Percentiles rank a stretch among this genome's conserved stretches.
These are phyloP conservation scores for Raillietiella orientalis DNA, from an alignment of 2,888 invertebrate species.

Conservation along the genomic window DNA sequence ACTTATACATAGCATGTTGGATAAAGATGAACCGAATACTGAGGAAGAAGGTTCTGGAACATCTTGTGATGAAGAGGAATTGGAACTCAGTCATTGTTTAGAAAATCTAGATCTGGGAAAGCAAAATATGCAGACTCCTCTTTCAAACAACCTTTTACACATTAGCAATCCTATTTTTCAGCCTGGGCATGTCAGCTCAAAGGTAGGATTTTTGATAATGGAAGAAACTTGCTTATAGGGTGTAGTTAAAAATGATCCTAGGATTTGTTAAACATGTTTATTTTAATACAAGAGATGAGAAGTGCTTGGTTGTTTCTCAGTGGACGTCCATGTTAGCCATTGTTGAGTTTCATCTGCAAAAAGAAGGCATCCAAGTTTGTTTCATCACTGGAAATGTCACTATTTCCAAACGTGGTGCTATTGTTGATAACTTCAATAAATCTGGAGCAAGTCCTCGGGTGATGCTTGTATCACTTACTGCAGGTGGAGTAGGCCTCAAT, in stretches of 20 bases:
- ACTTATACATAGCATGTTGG: no score
- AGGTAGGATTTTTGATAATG: slow-evolving; percentile 12
- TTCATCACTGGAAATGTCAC: slow-evolving; percentile 41
- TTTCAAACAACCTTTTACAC: slow-evolving; percentile 26
- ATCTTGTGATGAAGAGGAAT: slow-evolving; percentile 15
- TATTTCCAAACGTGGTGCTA: slow-evolving; percentile 29
- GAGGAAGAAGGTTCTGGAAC: no score
- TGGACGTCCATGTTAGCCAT: slow-evolving; percentile 56
- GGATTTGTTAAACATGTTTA: no score
- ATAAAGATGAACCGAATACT: no score
- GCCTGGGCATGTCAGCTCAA: slow-evolving; percentile 24
- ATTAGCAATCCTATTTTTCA: slow-evolving; percentile 36
- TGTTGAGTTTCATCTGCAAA: slow-evolving; percentile 25
- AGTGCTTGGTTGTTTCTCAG: slow-evolving; percentile 62
- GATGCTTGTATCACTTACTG: slow-evolving; percentile 53
- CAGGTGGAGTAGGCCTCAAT: slow-evolving; percentile 84
- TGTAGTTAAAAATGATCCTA: no score
- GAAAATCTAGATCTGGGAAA: slow-evolving; percentile 17
- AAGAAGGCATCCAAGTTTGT: slow-evolving; percentile 19
- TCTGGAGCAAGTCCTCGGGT: slow-evolving; percentile 10
- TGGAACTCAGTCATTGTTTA: slow-evolving; percentile 27
- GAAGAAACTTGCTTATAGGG: slow-evolving; percentile 3
- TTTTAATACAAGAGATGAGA: no score
- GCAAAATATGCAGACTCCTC: no score
- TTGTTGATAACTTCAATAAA: slow-evolving; percentile 34